phyloP scores from a whole-genome alignment of 2,797 vertebrate species.

The Myioborus miniatus region DNA sequence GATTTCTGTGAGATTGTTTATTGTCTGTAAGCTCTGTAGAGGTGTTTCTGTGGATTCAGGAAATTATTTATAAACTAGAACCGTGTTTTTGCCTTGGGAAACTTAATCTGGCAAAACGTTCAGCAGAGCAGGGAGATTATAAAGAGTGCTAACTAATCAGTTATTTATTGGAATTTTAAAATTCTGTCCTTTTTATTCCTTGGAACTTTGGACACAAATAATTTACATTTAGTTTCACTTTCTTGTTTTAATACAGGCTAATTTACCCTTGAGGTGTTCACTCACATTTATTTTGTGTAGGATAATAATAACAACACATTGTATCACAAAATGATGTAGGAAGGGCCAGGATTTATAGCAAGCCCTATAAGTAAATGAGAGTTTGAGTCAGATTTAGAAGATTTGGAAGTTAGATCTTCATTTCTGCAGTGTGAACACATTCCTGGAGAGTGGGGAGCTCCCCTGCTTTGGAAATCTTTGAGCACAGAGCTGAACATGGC shows the following conservation, averaged over 20 bases:
- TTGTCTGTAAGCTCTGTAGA: background rate
- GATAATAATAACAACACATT: background rate
- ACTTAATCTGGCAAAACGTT: background rate
- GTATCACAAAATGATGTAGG: background rate
- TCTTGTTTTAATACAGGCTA: background rate
- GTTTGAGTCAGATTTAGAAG: background rate
- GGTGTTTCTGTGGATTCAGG: background rate
- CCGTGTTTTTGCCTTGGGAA: background rate
- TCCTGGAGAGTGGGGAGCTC: background rate
- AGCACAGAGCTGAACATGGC: background rate
- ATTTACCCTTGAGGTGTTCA: background rate
- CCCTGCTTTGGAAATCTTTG: background rate
- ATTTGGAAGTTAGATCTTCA: background rate
- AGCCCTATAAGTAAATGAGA: background rate
- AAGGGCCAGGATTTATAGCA: background rate
- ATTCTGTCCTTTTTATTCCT: background rate
- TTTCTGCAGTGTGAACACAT: background rate
- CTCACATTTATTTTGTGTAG: background rate
- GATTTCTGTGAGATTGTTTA: background rate
- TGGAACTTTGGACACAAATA: background rate
- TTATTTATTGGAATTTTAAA: background rate
- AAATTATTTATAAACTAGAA: slow-evolving; percentile 3
- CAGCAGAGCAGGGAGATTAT: background rate
- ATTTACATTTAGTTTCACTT: background rate
- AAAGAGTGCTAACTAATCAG: background rate